Conservation (phyloP, 2,888 invertebrate species). For the Buathra laborator region DNA sequence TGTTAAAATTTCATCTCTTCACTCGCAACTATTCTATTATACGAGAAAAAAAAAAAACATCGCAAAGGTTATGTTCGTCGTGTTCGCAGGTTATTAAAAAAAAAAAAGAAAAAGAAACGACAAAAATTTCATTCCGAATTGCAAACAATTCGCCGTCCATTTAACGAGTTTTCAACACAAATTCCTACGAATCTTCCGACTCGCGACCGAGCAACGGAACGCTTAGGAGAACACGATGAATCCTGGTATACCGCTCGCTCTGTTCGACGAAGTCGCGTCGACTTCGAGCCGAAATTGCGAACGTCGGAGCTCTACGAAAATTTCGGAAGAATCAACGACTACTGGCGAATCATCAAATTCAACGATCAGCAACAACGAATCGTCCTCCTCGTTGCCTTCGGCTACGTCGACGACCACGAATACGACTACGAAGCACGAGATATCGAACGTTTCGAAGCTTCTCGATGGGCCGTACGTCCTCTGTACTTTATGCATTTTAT, state of each 20-base stretch:
- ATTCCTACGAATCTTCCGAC: no score
- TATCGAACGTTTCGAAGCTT: conserved; percentile 59
- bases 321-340: conserved; percentile 59
- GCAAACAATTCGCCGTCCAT: not conserved
- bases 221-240: conserved; percentile 42
- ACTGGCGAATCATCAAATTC: conserved; percentile 48
- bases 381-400: conserved; percentile 10
- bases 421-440: conserved; percentile 33
- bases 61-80: not conserved
- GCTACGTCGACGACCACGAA: conserved; percentile 17
- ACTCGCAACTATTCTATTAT: not conserved
- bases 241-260: conserved; percentile 64
- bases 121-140: no score
- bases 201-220: not conserved
- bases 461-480: conserved; percentile 57
- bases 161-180: not conserved
- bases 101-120: not conserved
- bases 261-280: conserved; percentile 64
- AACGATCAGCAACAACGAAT: conserved; percentile 54
- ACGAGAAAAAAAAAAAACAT: conserved; percentile 1
- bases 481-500: conserved; percentile 3
- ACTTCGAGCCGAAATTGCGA: conserved; percentile 58
- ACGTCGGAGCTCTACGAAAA: conserved; percentile 62
- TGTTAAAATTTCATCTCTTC: conserved; percentile 39
- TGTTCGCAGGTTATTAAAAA: not conserved